Evolutionary conservation across 2,888 invertebrate species (phyloP).

Genomic region (Scelioninae gen. 2): DNA sequence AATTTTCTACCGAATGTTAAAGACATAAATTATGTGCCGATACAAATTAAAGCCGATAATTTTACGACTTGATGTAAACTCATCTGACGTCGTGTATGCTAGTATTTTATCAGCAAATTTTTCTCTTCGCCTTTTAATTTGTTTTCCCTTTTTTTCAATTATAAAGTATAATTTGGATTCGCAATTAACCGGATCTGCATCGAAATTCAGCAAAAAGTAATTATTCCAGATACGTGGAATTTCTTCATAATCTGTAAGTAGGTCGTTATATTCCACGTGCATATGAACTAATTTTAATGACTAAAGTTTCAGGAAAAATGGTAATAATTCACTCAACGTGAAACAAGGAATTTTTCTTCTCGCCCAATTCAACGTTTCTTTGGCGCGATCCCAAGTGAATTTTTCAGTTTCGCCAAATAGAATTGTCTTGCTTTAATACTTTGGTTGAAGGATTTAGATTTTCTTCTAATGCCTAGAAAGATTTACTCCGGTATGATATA

Average conservation of each 20-base stretch:
- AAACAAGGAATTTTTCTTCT: slow-evolving; percentile 22
- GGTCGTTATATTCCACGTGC: slow-evolving; percentile 5
- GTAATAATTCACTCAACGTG: slow-evolving; percentile 19
- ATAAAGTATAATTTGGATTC: slow-evolving; percentile 4
- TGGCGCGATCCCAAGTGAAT: slow-evolving; percentile 27
- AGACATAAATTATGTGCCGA: neutral
- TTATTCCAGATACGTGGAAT: slow-evolving; percentile 1
- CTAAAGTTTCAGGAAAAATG: slow-evolving; percentile 5
- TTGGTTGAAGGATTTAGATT: neutral
- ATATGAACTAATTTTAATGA: slow-evolving; percentile 34
- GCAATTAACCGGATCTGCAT: neutral
- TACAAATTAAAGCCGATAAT: neutral
- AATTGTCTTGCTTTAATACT: slow-evolving; percentile 16
- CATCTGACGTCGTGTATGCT: too few relatives aligned
- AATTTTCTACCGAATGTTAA: too few relatives aligned
- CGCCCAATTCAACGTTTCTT: slow-evolving; percentile 15
- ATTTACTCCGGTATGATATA: neutral
- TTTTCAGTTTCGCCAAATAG: slow-evolving; percentile 27
- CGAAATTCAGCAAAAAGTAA: slow-evolving; percentile 6
- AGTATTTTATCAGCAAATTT: too few relatives aligned
- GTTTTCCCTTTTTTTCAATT: slow-evolving; percentile 6
- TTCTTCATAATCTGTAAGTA: slow-evolving; percentile 10
- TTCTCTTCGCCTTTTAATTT: too few relatives aligned
- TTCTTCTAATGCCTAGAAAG: neutral
- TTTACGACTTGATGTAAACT: too few relatives aligned